phyloP scores from a whole-genome alignment of 2,113 vertebrate genomes.

The Urocitellus parryii region DNA sequence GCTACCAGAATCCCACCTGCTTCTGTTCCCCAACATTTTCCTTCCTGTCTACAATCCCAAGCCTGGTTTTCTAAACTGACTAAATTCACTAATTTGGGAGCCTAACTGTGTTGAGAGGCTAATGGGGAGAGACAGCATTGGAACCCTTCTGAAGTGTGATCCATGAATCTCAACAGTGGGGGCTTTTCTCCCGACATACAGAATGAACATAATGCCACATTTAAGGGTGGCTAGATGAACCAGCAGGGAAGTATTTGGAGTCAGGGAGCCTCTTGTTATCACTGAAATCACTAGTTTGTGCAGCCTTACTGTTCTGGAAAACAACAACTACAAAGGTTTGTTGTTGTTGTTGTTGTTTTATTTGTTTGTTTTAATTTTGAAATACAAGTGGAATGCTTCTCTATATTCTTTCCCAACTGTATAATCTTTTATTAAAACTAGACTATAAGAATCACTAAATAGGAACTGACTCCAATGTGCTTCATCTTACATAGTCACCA shows the following conservation, averaged over 20 bases:
- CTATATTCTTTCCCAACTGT: not conserved
- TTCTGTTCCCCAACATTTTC: not conserved
- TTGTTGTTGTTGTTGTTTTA: too few species aligned
- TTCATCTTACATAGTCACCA: not conserved
- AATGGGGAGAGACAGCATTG: not conserved
- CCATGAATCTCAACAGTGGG: not conserved
- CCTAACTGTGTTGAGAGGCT: not conserved
- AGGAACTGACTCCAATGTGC: not conserved
- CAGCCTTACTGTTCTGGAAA: not conserved
- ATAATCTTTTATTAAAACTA: constrained; percentile 27
- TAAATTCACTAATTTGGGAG: not conserved
- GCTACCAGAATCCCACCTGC: not conserved
- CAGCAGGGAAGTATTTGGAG: not conserved
- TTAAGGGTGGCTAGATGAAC: not conserved
- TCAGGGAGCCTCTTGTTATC: not conserved
- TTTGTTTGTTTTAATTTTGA: not conserved
- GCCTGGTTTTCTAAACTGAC: not conserved
- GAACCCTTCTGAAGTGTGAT: not conserved
- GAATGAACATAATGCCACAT: not conserved
- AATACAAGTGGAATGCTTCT: not conserved
- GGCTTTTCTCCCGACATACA: not conserved
- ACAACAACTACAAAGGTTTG: not conserved
- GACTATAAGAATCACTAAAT: not conserved
- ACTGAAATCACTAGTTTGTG: not conserved
- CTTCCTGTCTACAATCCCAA: not conserved